Conservation (phyloP, 2,113 vertebrate genomes). For the Chroicocephalus ridibundus region DNA sequence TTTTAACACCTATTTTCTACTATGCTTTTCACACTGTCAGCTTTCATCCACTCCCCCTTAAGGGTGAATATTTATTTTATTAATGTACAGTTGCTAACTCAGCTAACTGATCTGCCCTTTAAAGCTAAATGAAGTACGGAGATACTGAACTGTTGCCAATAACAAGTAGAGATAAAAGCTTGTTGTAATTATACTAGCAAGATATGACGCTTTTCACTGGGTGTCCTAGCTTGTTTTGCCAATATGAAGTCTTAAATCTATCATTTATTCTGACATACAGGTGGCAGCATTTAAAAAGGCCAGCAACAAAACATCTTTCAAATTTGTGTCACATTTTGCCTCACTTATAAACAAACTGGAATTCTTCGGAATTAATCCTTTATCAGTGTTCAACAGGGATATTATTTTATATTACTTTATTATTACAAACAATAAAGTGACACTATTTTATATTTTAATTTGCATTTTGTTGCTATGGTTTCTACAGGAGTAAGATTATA, state of each 20-base stretch:
- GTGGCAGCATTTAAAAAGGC: not conserved
- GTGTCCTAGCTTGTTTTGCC: not conserved
- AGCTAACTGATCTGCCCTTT: conserved; percentile 11
- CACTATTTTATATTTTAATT: not conserved
- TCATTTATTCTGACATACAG: not conserved
- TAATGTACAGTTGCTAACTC: not conserved
- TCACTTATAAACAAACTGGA: not conserved
- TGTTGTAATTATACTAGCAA: not conserved
- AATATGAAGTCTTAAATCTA: not conserved
- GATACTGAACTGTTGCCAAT: not conserved
- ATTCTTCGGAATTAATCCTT: not conserved
- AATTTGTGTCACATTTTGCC: not conserved
- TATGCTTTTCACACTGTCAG: not conserved
- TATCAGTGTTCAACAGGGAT: not conserved
- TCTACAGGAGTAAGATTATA: not conserved
- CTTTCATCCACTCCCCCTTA: not conserved
- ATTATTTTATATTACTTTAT: not conserved
- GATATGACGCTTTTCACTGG: not conserved
- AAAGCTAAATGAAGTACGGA: not conserved
- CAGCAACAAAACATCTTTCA: not conserved
- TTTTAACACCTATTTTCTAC: not conserved
- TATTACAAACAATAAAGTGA: not conserved
- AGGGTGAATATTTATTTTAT: not conserved
- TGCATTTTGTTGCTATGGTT: not conserved
- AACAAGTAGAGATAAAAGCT: not conserved